Evolutionary conservation across 2,113 vertebrate species (phyloP), one percentile per base, ranked within the genome.

Genomic region (Ageneiosus marmoratus): DNA sequence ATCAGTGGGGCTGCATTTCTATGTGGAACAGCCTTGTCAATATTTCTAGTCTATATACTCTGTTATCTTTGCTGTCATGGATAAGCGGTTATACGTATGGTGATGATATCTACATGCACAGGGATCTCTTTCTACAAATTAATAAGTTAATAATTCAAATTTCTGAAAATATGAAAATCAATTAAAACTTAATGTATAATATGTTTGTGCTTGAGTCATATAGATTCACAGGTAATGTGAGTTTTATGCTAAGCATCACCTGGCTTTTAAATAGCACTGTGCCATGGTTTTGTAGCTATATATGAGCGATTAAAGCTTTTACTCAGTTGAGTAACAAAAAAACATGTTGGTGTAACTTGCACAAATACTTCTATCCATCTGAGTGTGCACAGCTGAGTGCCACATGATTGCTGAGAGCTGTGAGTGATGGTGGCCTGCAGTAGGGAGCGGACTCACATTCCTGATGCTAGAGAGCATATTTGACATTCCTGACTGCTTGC

Each of bases 401-500:
- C 84, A 84, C 84, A 86, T 86, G 82, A 70, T 69, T 62, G 53
- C 76, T 56, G 62, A 55, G 37, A 63, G 58, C 46, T 20, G 56
- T 65, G 76, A 82, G 79, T 77, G 83, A 44, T 67, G 60, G 70
- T 83, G 81, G 77, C 73, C 76, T 58, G 77, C 63, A 77, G 78
- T 29, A 78, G 60, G 84, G 84, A 88, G 82, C 84, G 69, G 82
- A 85, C 60, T 76, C 55, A 55, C 84, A 88, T 88, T 88, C 85
- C 83, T 83, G 41, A 86, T 82, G 84, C 79, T 62, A 81, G 58
- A 80, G 62, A 78, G 67, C 85, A 86, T 88, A 83, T 82, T 86
- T 88, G 87, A 72, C 83, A 88, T 88, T 88, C 87, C 76, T 81
- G 29, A 72, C 83, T 72, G 84, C 79, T 84, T 77, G 79, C 65